Evolutionary conservation across 2,113 vertebrate genomes (phyloP).

Genomic region (Sorex araneus): DNA sequence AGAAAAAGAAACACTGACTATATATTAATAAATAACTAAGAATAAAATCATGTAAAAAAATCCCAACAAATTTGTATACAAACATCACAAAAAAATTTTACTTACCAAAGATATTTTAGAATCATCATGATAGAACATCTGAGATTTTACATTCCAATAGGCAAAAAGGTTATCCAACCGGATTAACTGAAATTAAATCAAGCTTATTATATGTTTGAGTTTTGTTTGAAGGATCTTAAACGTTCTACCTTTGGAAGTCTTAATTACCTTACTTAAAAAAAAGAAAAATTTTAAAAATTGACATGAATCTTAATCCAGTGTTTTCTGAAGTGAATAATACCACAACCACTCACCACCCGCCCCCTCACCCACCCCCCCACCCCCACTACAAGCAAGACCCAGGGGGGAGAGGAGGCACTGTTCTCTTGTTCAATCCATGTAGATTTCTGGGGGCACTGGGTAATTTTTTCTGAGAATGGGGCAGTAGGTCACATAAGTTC

Average conservation of each 20-base stretch:
- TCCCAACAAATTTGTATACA: background rate
- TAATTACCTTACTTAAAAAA: constrained; percentile 50
- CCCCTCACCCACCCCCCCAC: too few relatives aligned
- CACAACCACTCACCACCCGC: too few relatives aligned
- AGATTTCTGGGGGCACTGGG: too few relatives aligned
- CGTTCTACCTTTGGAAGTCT: background rate
- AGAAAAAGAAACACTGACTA: background rate
- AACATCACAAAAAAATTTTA: constrained; percentile 53
- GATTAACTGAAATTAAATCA: constrained; percentile 91
- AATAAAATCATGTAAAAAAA: constrained; percentile 56
- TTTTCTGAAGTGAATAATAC: too few relatives aligned
- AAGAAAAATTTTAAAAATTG: constrained; percentile 25
- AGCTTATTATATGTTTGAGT: background rate
- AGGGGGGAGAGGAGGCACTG: too few relatives aligned
- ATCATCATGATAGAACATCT: constrained; percentile 93
- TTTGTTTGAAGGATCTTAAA: constrained; percentile 56
- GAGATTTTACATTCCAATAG: constrained; percentile 97
- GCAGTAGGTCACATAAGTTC: too few relatives aligned
- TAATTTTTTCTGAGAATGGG: too few relatives aligned
- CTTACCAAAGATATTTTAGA: constrained; percentile 94
- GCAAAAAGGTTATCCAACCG: constrained; percentile 97
- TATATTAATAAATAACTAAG: constrained; percentile 1
- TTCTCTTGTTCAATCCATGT: too few relatives aligned
- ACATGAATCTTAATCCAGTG: background rate
- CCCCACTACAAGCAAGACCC: too few relatives aligned